phyloP scores from a whole-genome alignment of 2,888 invertebrate species.

The Leucophenga montana region DNA sequence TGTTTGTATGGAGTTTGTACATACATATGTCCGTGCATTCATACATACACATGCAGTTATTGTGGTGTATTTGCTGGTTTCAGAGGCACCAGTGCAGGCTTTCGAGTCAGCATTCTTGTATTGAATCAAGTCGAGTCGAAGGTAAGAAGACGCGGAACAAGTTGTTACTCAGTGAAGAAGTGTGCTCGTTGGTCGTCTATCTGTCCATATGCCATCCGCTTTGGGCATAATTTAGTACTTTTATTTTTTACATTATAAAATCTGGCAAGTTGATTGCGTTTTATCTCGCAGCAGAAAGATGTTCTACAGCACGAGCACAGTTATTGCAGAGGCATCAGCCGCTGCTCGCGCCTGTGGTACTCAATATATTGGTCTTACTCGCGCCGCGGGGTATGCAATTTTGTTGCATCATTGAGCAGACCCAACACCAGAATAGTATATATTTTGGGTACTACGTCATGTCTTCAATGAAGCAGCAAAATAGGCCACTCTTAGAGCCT shows the following conservation, averaged over 20 bases:
- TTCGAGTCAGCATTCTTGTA: not conserved
- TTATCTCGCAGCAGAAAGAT: slow-evolving; percentile 25
- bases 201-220: slow-evolving; percentile 31
- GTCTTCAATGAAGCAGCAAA: too few species aligned
- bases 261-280: slow-evolving; percentile 41
- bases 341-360: slow-evolving; percentile 43
- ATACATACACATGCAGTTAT: slow-evolving; percentile 8
- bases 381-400: slow-evolving; percentile 54
- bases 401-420: slow-evolving; percentile 40
- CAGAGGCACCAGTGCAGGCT: slow-evolving; percentile 10
- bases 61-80: not conserved
- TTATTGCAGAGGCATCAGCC: slow-evolving; percentile 6
- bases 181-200: slow-evolving; percentile 29
- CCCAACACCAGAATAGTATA: slow-evolving; percentile 21
- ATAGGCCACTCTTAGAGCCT: too few species aligned
- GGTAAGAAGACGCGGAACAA: slow-evolving; percentile 8
- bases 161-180: slow-evolving; percentile 27
- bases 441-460: too few species aligned
- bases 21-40: slow-evolving; percentile 13
- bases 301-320: slow-evolving; percentile 13
- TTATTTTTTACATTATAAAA: slow-evolving; percentile 41
- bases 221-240: slow-evolving; percentile 42
- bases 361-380: slow-evolving; percentile 44
- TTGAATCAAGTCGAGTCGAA: not conserved
- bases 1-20: too few species aligned